Conservation (phyloP, 2,888 invertebrate genomes). For the Lasioglossum marginatum region DNA sequence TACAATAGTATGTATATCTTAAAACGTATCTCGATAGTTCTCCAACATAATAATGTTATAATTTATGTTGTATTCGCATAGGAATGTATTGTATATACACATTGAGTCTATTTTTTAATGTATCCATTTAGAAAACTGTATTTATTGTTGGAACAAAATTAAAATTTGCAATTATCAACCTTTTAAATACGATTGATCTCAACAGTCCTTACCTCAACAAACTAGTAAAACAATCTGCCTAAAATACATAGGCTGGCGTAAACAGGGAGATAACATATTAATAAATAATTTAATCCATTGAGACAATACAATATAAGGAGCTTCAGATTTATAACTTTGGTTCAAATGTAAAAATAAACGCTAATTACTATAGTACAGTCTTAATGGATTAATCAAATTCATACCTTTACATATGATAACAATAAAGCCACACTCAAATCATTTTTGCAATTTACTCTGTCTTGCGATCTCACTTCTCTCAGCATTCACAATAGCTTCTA, state of each 20-base stretch:
- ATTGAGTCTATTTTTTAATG: constrained; percentile 44
- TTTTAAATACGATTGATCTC: neutral
- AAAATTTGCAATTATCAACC: constrained; percentile 13
- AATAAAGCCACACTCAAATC: constrained; percentile 29
- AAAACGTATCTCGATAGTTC: constrained; percentile 6
- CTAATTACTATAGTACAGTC: constrained; percentile 17
- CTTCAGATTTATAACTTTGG: neutral
- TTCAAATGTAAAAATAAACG: neutral
- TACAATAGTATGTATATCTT: neutral
- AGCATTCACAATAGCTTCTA: constrained; percentile 70
- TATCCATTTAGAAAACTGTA: constrained; percentile 40
- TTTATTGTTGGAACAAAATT: constrained; percentile 49
- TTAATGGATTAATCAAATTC: constrained; percentile 27
- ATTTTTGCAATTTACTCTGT: constrained; percentile 15
- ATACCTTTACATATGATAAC: constrained; percentile 33
- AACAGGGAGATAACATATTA: constrained; percentile 10
- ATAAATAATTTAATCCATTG: constrained; percentile 17
- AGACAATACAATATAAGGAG: neutral
- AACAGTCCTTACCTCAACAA: neutral
- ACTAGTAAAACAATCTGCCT: constrained; percentile 27
- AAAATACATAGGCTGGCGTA: constrained; percentile 1
- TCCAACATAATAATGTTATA: constrained; percentile 25
- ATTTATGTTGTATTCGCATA: constrained; percentile 20
- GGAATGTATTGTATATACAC: constrained; percentile 51
- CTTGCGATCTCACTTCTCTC: constrained; percentile 21